Base-by-base conservation (phyloP, 2,113 vertebrate species). In the Periophthalmus modestus region DNA sequence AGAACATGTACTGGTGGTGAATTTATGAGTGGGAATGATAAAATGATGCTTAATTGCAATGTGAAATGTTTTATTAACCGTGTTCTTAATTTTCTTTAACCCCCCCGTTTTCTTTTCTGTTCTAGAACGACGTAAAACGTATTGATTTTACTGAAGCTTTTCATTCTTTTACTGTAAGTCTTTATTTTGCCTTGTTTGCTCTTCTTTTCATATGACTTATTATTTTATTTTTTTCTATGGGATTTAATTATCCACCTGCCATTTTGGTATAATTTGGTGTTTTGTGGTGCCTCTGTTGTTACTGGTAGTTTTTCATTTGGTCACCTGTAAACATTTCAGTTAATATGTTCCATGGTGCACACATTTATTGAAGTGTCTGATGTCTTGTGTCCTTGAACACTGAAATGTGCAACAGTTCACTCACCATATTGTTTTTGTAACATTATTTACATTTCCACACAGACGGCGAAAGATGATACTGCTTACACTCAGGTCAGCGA, bases 121-220 rank as follows among this genome's bases (percentile, higher is more conserved):
- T 93, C 92, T 93, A 94, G 94, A 94, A 93, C 87, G 94, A 94
- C 93, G 94, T 94, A 90, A 94, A 94, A 91, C 94, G 94, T 92
- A 94, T 94, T 93, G 93, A 94, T 94, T 94, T 94, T 94, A 92
- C 88, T 90, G 94, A 94, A 88, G 93, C 94, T 93, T 94, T 94
- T 94, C 94, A 93, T 94, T 94, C 94, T 94, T 94, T 94, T 93
- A 66, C 93, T 94, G 94, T 94, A 94, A 94, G 94, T 94, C 89
- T 90, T 93, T 61, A 89, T 92, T 93, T 87, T 87, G 80, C 90
- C 86, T 91, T 86, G 85, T 93, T 94, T 90, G 84, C 79, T 87
- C 33, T 91, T 91, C 77, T 82, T 79, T 88, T 89, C 73, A 83
- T 88, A 91, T 91, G 63, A 88, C n/a, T 67, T 16, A 3, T 28